Conservation (phyloP, 2,113 vertebrate species). For the Entelurus aequoreus region DNA sequence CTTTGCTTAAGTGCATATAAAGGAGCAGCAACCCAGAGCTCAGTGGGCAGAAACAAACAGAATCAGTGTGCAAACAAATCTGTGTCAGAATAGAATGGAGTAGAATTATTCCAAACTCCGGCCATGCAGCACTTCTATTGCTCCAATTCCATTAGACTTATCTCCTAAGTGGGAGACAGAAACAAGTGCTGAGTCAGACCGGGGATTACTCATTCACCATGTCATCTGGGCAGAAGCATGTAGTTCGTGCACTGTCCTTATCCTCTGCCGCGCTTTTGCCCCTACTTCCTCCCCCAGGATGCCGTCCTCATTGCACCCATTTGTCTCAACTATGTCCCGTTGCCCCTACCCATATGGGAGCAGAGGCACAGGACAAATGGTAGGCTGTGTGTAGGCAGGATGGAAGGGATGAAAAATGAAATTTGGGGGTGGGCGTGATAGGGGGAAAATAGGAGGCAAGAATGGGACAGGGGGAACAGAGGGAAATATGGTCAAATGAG, state of each 20-base stretch:
- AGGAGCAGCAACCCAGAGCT: conserved; percentile 44
- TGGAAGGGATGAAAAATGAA: conserved; percentile 22
- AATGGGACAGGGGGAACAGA: conserved; percentile 21
- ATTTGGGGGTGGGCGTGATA: conserved; percentile 26
- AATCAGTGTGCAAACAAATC: conserved; percentile 40
- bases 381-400: conserved; percentile 12
- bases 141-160: conserved; percentile 60
- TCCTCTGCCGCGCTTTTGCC: conserved; percentile 41
- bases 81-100: conserved; percentile 49
- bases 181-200: conserved; percentile 63
- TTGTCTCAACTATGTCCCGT: conserved; percentile 60
- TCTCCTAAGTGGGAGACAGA: conserved; percentile 51
- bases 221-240: conserved; percentile 54
- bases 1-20: conserved; percentile 31
- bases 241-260: conserved; percentile 50
- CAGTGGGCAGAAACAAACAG: conserved; percentile 33
- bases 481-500: conserved; percentile 31
- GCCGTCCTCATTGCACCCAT: conserved; percentile 38
- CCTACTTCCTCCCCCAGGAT: conserved; percentile 37
- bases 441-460: conserved; percentile 17
- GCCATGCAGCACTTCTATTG: conserved; percentile 50
- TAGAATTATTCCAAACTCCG: conserved; percentile 50
- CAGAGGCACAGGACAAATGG: conserved; percentile 38
- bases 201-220: conserved; percentile 54
- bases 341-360: conserved; percentile 70